Conservation (phyloP, 2,113 vertebrate genomes). For the Suricata suricatta region DNA sequence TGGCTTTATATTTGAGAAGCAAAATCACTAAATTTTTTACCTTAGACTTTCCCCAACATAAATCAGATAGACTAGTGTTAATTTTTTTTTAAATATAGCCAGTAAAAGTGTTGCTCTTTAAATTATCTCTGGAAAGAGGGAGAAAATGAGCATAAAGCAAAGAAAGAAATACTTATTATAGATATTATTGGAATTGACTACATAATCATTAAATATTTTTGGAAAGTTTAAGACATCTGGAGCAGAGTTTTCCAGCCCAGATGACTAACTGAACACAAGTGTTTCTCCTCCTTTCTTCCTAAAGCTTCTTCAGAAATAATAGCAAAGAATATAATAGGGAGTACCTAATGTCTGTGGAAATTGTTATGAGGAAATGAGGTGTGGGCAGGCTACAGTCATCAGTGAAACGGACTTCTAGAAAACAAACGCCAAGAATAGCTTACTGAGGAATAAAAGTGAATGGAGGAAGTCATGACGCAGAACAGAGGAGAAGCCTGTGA, state of each 20-base stretch:
- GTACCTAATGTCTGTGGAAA: neutral
- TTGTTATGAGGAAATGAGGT: neutral
- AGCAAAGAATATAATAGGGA: neutral
- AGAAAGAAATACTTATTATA: neutral
- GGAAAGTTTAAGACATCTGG: neutral
- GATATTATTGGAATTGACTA: neutral
- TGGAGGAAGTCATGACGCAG: neutral
- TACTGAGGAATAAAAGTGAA: neutral
- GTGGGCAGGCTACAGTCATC: neutral
- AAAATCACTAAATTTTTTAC: neutral
- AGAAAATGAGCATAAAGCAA: neutral
- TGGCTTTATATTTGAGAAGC: neutral
- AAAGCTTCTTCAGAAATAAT: neutral
- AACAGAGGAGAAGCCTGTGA: neutral
- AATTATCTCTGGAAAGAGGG: neutral
- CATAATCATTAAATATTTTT: neutral
- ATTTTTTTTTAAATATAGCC: neutral
- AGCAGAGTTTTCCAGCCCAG: neutral
- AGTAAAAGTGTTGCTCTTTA: neutral
- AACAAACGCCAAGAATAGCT: neutral
- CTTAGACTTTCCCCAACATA: neutral
- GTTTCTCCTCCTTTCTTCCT: neutral
- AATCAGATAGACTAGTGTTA: neutral
- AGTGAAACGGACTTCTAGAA: neutral
- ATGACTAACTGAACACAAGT: neutral